Evolutionary conservation across 2,113 vertebrate genomes (phyloP).

Genomic region (Paramisgurnus dabryanus): DNA sequence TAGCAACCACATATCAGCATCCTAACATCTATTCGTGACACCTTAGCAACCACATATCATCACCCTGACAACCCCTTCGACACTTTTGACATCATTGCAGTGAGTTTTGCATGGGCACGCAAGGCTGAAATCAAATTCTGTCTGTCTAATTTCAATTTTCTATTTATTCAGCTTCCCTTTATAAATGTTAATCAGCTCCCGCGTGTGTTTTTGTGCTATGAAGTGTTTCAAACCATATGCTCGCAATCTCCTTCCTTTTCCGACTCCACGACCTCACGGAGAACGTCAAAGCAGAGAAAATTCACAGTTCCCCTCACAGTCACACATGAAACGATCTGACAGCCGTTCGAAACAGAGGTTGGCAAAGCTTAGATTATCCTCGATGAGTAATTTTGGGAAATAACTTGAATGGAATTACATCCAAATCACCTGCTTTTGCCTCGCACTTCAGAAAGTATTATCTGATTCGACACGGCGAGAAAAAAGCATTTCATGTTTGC

Average conservation of each 20-base stretch:
- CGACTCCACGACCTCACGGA: not conserved
- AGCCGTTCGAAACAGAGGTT: not conserved
- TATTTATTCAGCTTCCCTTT: not conserved
- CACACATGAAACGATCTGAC: not conserved
- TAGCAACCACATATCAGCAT: too few species aligned
- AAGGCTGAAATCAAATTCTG: not conserved
- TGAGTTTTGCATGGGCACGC: too few species aligned
- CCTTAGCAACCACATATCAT: too few species aligned
- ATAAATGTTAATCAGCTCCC: slow-evolving; percentile 2
- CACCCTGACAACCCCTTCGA: too few species aligned
- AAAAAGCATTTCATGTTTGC: slow-evolving; percentile 15
- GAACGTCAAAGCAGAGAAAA: not conserved
- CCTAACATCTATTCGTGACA: too few species aligned
- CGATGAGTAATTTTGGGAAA: slow-evolving; percentile 1
- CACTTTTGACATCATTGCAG: too few species aligned
- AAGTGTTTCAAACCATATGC: slow-evolving; percentile 3
- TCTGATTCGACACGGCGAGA: not conserved
- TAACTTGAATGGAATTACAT: slow-evolving; percentile 5
- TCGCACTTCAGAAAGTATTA: not conserved
- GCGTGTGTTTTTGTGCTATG: not conserved
- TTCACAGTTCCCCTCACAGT: too few species aligned
- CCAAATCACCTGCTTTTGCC: slow-evolving; percentile 2
- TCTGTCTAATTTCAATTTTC: not conserved
- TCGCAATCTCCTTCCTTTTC: not conserved
- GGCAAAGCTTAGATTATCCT: slow-evolving; percentile 5